Evolutionary conservation across 2,113 vertebrate species (phyloP), one percentile per base, ranked within the genome.

Genomic region (Pycnonotus jocosus): DNA sequence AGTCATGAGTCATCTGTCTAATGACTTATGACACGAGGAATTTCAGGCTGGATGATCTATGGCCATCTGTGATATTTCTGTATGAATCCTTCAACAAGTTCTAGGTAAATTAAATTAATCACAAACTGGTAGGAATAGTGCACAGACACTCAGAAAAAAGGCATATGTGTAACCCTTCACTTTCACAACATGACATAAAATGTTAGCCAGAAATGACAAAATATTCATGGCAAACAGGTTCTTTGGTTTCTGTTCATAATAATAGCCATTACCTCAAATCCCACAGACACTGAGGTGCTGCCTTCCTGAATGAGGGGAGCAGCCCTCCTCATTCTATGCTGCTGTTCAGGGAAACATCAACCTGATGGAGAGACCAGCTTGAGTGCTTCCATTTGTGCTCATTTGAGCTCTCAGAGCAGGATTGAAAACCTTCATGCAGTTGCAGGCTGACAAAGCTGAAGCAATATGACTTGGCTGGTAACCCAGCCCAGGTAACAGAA

Each of bases 81-180:
- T 17, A 22, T 11, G 7, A 73, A 62, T 54, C 30, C 16, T 80
- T 38, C 76, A 72, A 60, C 2, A 56, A 69, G 50, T 44, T 50
- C 27, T 72, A 40, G 23, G 30, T 27, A 65, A 74, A 58, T 37
- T 38, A 62, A 79, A 45, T 21, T 44, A 28, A 21, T 33, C 24
- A 25, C 15, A 70, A 71, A 38, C 22, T 16, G 1, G 1, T 50
- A 82, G n/a, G 35, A 4, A 48, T 58, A 10, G 13, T 25, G 6
- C 22, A 53, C 1, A 3, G 8, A 7, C 16, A 48, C 7, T 61
- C 25, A 53, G 19, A 40, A 37, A 71, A 23, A n/a, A 66, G 20
- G 15, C 53, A 11, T 12, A 15, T 14, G 8, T 2, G 0, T 53
- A 61, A 27, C 3, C 0, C 11, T 74, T 62, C 5, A 6, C 7